These are phyloP conservation scores for Hydraecia micacea DNA, from an alignment of 2,888 invertebrate species.

Conservation along the genomic window DNA sequence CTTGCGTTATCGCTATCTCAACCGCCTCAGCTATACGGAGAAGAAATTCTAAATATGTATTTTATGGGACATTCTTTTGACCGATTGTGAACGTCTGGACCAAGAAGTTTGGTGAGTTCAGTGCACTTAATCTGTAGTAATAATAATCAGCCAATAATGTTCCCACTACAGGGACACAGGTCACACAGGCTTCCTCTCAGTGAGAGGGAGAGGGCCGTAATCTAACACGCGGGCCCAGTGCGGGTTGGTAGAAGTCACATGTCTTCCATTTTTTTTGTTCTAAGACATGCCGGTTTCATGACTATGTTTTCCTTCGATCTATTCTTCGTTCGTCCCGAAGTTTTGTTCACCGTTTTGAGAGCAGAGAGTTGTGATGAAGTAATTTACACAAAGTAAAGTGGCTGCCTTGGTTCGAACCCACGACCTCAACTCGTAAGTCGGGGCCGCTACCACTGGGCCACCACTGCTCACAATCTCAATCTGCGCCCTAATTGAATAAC, in stretches of 20 bases:
- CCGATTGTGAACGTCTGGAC: neutral
- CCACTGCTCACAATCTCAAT: no score
- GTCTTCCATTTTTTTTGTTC: neutral
- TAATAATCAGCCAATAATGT: neutral
- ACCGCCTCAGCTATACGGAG: slow-evolving; percentile 41
- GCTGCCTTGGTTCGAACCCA: neutral
- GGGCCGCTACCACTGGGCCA: neutral
- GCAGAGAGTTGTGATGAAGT: neutral
- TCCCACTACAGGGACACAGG: no score
- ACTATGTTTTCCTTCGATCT: neutral
- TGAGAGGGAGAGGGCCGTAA: neutral
- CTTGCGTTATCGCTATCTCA: slow-evolving; percentile 68
- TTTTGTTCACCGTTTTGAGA: no score
- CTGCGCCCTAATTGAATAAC: no score
- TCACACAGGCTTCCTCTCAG: neutral
- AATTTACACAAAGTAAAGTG: neutral
- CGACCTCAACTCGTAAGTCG: neutral
- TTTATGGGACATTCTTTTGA: slow-evolving; percentile 24
- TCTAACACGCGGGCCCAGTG: neutral
- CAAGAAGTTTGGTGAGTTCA: slow-evolving; percentile 1
- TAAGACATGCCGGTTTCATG: neutral
- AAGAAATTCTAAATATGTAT: slow-evolving; percentile 37
- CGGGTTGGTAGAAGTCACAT: neutral
- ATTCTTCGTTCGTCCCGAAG: no score
- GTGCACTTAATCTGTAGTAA: slow-evolving; percentile 14